These are phyloP conservation scores for Parasteatoda tepidariorum DNA, from an alignment of 1,140 invertebrate genomes.

Conservation along the genomic window DNA sequence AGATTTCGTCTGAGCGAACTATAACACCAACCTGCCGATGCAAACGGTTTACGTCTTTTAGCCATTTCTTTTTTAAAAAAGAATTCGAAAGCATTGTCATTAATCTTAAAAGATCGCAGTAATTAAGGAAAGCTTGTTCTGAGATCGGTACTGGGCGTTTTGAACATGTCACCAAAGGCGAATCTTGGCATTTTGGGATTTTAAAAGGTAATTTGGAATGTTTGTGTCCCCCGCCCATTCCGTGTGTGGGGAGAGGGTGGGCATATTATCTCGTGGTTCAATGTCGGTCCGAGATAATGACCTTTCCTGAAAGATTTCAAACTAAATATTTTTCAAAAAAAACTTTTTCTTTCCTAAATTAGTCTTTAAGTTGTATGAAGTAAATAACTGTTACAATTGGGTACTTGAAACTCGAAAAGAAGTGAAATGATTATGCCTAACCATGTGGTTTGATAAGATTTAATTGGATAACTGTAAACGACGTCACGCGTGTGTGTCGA, in stretches of 20 bases:
- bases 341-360: too few relatives aligned
- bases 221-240: constrained; percentile 51
- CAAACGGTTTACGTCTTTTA: neutral
- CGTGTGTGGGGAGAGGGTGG: constrained; percentile 39
- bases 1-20: constrained; percentile 19
- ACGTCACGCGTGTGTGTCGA: too few relatives aligned
- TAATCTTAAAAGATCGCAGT: constrained; percentile 12
- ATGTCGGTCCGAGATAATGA: constrained; percentile 19
- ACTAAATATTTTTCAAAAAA: too few relatives aligned
- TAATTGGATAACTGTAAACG: too few relatives aligned
- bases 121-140: constrained; percentile 29
- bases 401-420: too few relatives aligned
- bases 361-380: too few relatives aligned
- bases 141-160: constrained; percentile 30
- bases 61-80: neutral
- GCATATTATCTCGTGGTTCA: constrained; percentile 23
- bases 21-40: constrained; percentile 6
- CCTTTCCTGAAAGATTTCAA: too few relatives aligned
- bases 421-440: too few relatives aligned
- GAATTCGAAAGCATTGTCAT: constrained; percentile 1
- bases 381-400: too few relatives aligned
- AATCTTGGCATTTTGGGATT: neutral
- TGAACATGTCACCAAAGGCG: constrained; percentile 24
- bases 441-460: too few relatives aligned
- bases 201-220: constrained; percentile 57